phyloP scores from a whole-genome alignment of 2,888 invertebrate genomes.

The Chromoteleia sp. region DNA sequence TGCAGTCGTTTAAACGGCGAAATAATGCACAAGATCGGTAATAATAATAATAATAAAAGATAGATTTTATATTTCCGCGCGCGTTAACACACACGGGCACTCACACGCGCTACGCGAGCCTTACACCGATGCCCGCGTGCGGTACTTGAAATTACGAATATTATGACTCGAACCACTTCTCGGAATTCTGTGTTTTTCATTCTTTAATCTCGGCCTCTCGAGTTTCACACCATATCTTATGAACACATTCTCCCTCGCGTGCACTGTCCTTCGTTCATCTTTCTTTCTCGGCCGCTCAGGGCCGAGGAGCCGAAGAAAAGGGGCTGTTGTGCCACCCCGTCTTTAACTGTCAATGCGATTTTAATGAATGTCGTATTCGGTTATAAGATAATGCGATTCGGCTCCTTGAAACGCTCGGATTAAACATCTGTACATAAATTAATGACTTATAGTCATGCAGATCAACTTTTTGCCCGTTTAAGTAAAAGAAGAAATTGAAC shows the following conservation, averaged over 20 bases:
- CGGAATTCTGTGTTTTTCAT: constrained; percentile 84
- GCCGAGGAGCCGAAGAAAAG: constrained; percentile 48
- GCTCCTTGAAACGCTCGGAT: constrained; percentile 19
- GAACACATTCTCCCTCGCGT: constrained; percentile 72
- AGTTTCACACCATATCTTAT: constrained; percentile 83
- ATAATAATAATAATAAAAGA: constrained; percentile 69
- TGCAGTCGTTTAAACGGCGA: constrained; percentile 57
- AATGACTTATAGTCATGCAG: constrained; percentile 3
- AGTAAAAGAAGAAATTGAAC: not conserved
- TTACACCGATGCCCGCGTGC: constrained; percentile 64
- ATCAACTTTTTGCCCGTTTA: not conserved
- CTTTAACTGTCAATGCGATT: constrained; percentile 46
- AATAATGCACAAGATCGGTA: constrained; percentile 68
- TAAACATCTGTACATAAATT: constrained; percentile 40
- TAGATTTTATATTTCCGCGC: constrained; percentile 78
- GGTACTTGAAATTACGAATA: constrained; percentile 83
- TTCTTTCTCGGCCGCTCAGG: constrained; percentile 57
- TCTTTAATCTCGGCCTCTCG: constrained; percentile 84
- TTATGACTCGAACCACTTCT: constrained; percentile 84
- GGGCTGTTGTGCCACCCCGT: constrained; percentile 58
- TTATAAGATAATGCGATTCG: constrained; percentile 43
- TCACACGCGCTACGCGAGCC: constrained; percentile 54
- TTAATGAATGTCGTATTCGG: constrained; percentile 35
- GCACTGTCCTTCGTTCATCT: constrained; percentile 65
- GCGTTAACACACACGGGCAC: constrained; percentile 74